Percentiles rank a stretch among this genome's conserved stretches.
Evolutionary conservation across 2,113 vertebrate genomes (phyloP).

Genomic region (Anser cygnoides): DNA sequence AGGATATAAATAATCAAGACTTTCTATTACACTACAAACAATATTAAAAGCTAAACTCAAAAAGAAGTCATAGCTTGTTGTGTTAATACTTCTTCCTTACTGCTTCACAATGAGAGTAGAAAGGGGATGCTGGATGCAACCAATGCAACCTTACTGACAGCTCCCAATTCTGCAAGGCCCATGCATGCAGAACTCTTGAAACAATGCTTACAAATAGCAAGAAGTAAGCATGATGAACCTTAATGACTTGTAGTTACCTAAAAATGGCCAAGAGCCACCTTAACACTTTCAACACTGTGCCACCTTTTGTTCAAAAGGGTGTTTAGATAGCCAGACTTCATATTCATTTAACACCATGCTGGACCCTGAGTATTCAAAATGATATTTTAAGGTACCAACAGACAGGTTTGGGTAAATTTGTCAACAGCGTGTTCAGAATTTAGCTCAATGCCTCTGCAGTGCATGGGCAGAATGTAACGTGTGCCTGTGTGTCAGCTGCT

Average conservation of each 20-base stretch:
- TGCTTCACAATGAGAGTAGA: background rate
- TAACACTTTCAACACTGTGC: background rate
- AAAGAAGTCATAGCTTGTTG: background rate
- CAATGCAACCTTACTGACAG: fast-evolving
- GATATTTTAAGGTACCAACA: background rate
- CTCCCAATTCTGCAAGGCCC: background rate
- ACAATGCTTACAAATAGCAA: background rate
- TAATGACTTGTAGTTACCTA: background rate
- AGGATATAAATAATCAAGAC: background rate
- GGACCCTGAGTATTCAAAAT: background rate
- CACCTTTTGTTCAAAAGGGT: background rate
- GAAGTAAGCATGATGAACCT: background rate
- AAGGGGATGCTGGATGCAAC: background rate
- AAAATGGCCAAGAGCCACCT: background rate
- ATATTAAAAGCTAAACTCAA: background rate
- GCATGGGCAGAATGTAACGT: background rate
- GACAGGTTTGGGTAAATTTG: background rate
- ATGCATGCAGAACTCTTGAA: background rate
- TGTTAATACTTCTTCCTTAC: background rate
- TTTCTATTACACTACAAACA: background rate
- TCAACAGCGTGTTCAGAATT: background rate
- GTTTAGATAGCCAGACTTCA: background rate
- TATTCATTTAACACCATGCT: background rate
- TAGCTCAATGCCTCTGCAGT: too few species aligned
- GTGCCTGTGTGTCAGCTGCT: background rate